Base-by-base conservation (phyloP, 2,113 vertebrate species). In the Calidris pugnax region DNA sequence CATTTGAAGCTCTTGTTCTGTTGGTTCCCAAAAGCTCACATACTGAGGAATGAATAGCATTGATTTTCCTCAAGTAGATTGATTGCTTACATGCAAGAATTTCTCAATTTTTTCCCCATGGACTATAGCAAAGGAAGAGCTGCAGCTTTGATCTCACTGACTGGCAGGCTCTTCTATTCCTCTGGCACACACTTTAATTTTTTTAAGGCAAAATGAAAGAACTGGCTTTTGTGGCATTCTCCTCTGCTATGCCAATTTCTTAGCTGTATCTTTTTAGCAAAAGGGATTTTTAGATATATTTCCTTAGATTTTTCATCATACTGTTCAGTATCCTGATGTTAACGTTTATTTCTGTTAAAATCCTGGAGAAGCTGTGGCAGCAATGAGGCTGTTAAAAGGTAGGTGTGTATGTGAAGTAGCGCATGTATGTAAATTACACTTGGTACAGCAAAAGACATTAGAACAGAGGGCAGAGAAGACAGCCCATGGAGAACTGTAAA, bases 131-230 rank as follows among this genome's bases (percentile, higher is more conserved):
- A 87, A 95, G 43, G 75, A 88, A 94, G 68, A 77, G 24, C 47
- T 90, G 63, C 50, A 76, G 57, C 91, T 97, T 94, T 94, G 62
- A 96, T 87, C 45, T 91, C 66, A 57, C 53, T 76, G 74, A 87
- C 71, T 73, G 53, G 39, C 55, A 91, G 77, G 41, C 17, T 91
- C 53, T 85, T 86, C 66, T 85, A 18, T 85, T 79, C 45, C 71
- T 89, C 62, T 79, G 57, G 81, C 56, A 82, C 11, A 20, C 4
- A 66, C 45, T n/a, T 90, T 13, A 81, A 39, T 7, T 83, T 75
- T 81, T 90, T 67, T 50, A 27, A 71, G 43, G 69, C 18, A 92
- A 95, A 90, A 85, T 24, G 16, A 63, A 96, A 89, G 23, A 80
- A 85, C 47, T 68, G 35, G 43, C 60, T 86, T 95, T 87, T 84